phyloP scores from a whole-genome alignment of 2,113 vertebrate species.

The Caranx ignobilis region DNA sequence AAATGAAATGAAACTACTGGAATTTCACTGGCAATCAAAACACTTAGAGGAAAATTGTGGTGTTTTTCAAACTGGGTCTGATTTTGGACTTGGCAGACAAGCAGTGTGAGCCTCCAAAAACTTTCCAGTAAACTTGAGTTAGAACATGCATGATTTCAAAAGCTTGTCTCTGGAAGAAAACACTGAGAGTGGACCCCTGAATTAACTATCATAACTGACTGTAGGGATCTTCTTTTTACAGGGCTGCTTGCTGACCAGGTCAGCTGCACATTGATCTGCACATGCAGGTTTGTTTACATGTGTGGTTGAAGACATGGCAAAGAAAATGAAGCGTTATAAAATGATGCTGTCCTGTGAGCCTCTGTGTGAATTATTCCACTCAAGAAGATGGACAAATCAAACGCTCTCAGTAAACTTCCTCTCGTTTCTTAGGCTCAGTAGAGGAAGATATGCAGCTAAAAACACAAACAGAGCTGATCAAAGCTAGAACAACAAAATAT shows the following conservation, averaged over 20 bases:
- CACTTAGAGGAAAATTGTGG: not conserved
- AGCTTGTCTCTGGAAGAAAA: not conserved
- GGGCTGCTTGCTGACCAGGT: not conserved
- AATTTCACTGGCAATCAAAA: not conserved
- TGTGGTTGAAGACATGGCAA: not conserved
- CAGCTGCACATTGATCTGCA: not conserved
- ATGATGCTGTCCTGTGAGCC: not conserved
- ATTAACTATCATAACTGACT: not conserved
- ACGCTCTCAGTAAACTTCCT: not conserved
- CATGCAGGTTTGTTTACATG: slow-evolving; percentile 7
- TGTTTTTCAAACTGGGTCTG: not conserved
- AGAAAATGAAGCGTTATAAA: too few relatives aligned
- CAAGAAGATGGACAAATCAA: not conserved
- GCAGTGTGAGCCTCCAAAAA: not conserved
- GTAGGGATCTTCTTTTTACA: not conserved
- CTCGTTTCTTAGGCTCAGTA: not conserved
- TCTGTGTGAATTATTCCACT: not conserved
- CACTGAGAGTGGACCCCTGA: not conserved
- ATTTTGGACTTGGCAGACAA: not conserved
- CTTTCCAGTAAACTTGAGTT: not conserved
- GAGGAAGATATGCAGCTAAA: not conserved
- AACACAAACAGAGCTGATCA: not conserved
- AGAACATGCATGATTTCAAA: not conserved
- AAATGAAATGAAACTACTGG: not conserved
- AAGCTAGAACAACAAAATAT: not conserved